A percentile compares a stretch with the other conserved stretches of the same genome.
Conservation (phyloP, 2,888 invertebrate species). For the Watsonalla binaria region DNA sequence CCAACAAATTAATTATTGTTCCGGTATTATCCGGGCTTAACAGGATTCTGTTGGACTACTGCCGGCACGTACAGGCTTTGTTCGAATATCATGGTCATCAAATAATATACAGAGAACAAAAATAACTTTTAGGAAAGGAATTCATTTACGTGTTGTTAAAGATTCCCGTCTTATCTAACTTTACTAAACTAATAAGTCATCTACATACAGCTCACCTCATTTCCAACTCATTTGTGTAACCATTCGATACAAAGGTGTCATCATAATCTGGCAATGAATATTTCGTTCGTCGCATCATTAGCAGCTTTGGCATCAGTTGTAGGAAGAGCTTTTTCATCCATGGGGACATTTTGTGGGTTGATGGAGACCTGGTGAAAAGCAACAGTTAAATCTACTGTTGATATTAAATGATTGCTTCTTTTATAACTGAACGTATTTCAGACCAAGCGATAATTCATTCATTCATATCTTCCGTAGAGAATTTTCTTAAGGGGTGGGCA, state of each 20-base stretch:
- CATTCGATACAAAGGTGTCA: slow-evolving; percentile 87
- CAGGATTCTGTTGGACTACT: slow-evolving; percentile 14
- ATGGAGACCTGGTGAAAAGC: slow-evolving; percentile 84
- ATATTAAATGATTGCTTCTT: too few species aligned
- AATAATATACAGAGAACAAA: not conserved
- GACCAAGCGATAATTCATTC: too few species aligned
- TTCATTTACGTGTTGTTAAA: not conserved
- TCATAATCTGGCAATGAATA: slow-evolving; percentile 92
- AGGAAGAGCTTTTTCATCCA: slow-evolving; percentile 93
- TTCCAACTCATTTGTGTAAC: slow-evolving; percentile 89
- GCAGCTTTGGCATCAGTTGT: slow-evolving; percentile 93
- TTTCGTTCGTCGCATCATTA: slow-evolving; percentile 94
- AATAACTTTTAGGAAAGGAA: not conserved
- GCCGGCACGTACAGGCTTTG: slow-evolving; percentile 9
- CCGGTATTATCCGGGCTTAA: slow-evolving; percentile 28
- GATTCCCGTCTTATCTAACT: not conserved
- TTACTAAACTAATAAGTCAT: not conserved
- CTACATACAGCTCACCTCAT: slow-evolving; percentile 80
- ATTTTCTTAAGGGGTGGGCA: too few species aligned
- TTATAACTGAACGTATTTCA: too few species aligned
- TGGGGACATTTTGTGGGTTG: slow-evolving; percentile 96
- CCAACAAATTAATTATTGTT: slow-evolving; percentile 30
- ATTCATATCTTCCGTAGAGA: too few species aligned
- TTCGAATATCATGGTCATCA: slow-evolving; percentile 8
- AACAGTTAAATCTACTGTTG: not conserved